phyloP scores from a whole-genome alignment of 2,113 vertebrate genomes.

The Corythoichthys haematopterus region DNA sequence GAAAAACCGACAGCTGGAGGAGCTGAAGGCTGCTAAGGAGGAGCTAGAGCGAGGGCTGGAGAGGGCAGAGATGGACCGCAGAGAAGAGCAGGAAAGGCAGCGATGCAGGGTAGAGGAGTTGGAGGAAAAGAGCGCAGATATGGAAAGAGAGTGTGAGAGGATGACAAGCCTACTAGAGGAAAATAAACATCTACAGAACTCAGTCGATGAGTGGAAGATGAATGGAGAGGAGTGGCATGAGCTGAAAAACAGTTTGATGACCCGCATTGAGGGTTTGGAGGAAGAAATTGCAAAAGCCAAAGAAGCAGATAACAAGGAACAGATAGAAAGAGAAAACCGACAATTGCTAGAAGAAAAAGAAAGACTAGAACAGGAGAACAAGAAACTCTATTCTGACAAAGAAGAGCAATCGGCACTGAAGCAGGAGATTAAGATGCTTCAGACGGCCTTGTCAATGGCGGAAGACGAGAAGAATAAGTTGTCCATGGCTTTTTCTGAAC shows the following conservation, averaged over 20 bases:
- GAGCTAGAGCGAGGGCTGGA: slow-evolving; percentile 73
- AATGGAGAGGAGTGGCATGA: slow-evolving; percentile 45
- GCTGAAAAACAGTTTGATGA: slow-evolving; percentile 35
- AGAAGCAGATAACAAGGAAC: slow-evolving; percentile 34
- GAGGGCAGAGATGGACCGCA: slow-evolving; percentile 65
- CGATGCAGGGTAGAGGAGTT: slow-evolving; percentile 48
- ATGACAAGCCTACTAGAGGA: slow-evolving; percentile 31
- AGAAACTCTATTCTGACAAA: slow-evolving; percentile 23
- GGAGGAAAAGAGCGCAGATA: slow-evolving; percentile 39
- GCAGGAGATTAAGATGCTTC: slow-evolving; percentile 34
- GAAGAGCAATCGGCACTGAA: slow-evolving; percentile 35
- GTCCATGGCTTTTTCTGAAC: slow-evolving; percentile 31
- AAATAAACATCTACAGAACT: slow-evolving; percentile 29
- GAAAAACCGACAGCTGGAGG: slow-evolving; percentile 49
- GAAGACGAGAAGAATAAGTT: slow-evolving; percentile 47
- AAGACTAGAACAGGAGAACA: slow-evolving; percentile 58
- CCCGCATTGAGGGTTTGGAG: slow-evolving; percentile 44
- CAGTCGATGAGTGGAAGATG: slow-evolving; percentile 29
- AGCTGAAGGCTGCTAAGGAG: slow-evolving; percentile 50
- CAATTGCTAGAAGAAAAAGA: slow-evolving; percentile 46
- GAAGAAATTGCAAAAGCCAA: slow-evolving; percentile 48
- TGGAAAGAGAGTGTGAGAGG: slow-evolving; percentile 28
- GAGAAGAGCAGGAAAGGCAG: slow-evolving; percentile 52
- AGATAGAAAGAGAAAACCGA: slow-evolving; percentile 23
- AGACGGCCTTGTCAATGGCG: slow-evolving; percentile 19